Evolutionary conservation across 2,113 vertebrate genomes (phyloP).

Genomic region (Alosa alosa): DNA sequence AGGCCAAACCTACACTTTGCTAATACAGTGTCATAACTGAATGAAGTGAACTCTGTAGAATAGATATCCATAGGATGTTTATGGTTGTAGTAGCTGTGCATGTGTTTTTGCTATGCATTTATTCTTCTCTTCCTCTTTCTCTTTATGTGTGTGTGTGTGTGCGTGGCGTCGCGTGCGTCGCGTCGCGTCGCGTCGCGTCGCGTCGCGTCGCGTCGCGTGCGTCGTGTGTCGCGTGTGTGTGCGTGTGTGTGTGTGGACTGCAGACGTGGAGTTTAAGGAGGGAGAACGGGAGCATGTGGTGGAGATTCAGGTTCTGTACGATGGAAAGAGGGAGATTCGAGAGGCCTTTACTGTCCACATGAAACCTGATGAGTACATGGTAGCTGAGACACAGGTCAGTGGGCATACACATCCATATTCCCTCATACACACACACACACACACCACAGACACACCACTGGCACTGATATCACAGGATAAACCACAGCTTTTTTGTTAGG

Average conservation of each 20-base stretch:
- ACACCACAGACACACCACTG: neutral
- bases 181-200: no score
- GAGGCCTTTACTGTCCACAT: slow-evolving; percentile 85
- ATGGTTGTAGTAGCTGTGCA: neutral
- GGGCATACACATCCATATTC: neutral
- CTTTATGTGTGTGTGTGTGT: neutral
- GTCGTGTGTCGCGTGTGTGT: neutral
- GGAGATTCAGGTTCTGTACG: slow-evolving; percentile 79
- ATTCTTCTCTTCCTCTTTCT: no score
- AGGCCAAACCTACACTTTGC: no score
- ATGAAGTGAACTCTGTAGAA: no score
- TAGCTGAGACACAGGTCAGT: slow-evolving; percentile 80
- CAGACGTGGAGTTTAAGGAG: slow-evolving; percentile 78
- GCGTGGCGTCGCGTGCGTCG: slow-evolving; percentile 13
- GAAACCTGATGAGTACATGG: slow-evolving; percentile 83
- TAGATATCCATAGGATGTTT: neutral
- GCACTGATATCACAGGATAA: neutral
- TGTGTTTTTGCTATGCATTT: neutral
- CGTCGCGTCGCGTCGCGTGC: no score
- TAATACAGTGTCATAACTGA: no score
- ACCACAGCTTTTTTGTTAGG: neutral
- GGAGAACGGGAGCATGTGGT: slow-evolving; percentile 73
- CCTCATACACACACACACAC: neutral
- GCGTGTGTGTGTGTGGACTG: slow-evolving; percentile 44
- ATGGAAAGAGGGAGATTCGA: slow-evolving; percentile 79